Evolutionary conservation across 2,888 invertebrate species (phyloP), one percentile per base, ranked within the genome.

Genomic region (Melanophora roralis): DNA sequence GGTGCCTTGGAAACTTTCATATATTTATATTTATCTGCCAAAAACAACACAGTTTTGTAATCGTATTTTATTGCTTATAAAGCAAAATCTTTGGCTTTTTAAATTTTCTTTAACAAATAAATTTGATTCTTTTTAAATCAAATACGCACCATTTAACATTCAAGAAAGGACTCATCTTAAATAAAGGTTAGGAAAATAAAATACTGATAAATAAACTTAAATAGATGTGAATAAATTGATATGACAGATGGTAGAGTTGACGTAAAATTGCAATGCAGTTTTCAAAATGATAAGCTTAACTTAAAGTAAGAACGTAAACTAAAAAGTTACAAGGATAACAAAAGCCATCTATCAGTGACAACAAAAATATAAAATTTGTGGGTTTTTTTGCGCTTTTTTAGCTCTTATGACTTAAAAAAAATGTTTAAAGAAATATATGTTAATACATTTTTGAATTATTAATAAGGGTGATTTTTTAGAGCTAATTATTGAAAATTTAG

Each of bases 91-190:
- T n/a, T n/a, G n/a, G n/a, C n/a, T n/a, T n/a, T n/a, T n/a, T n/a
- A n/a, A n/a, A n/a, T n/a, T n/a, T n/a, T n/a, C n/a, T n/a, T n/a
- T n/a, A n/a, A n/a, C n/a, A n/a, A n/a, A n/a, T n/a, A n/a, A n/a
- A n/a, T n/a, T n/a, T n/a, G n/a, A n/a, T n/a, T n/a, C n/a, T n/a
- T 49, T 49, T 23, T 12, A 49, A 49, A 49, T 49, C 23, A 21
- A 49, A 49, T 49, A 49, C 59, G 12, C 38, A 59, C 21, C 59
- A 59, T 59, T 59, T 40, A 59, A 59, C 59, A 21, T 23, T 40
- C 12, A 59, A 59, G n/a, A n/a, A n/a, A n/a, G 23, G n/a, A 23
- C 11, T 19, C 38, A 38, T 57, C 16, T 49, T 21, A 40, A 38
- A 14, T 5, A 40, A 40, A 38, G 14, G 23, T 59, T 38, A 12